Base-by-base conservation (phyloP, 2,888 invertebrate genomes). In the Teinopalpus imperialis region DNA sequence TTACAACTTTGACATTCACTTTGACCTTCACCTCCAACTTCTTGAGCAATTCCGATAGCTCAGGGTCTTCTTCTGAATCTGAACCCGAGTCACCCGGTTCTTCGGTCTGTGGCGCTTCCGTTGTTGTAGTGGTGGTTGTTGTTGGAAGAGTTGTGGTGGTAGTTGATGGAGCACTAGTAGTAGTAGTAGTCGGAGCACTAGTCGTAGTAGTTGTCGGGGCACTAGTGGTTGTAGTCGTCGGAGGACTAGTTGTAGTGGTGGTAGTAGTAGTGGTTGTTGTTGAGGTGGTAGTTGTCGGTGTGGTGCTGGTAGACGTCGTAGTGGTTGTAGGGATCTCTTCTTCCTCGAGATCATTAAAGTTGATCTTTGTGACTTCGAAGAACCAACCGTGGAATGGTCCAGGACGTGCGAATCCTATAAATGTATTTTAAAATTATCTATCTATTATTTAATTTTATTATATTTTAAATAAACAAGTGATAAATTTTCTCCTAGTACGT, bases 311-410 rank as follows among this genome's bases (percentile, higher is more conserved):
- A 0, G 48, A 44, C 0, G 53, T 49, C 0, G 55, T 47, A 1
- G 58, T 47, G 2, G 48, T 27, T 2, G 54, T 48, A 2, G 59
- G 52, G 1, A 56, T 45, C 1, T 66, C 51, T 0, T 44, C 44
- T 44, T 77, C 75, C 2, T 66, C 51, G 0, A 79, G 51, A 49
- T 71, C 73, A 24, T 83, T 80, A 32, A 85, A 86, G 49, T 86
- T 77, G 9, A 86, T 58, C 1, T 80, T 81, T 1, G 78, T 69
- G 2, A 80, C 46, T 27, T 74, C 49, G 14, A 57, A 50, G 40
- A 79, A 66, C 88, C 88, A 89, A 9, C 56, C 24, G 1, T 66
- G 73, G 74, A 81, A 89, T 0, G 82, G 82, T 13, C 80, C 85
- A 1, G 85, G 66, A 1, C 87, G 77, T 8, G 71, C 66, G 56